Base-by-base conservation (phyloP, 2,888 invertebrate species). In the Pandemis heparana region DNA sequence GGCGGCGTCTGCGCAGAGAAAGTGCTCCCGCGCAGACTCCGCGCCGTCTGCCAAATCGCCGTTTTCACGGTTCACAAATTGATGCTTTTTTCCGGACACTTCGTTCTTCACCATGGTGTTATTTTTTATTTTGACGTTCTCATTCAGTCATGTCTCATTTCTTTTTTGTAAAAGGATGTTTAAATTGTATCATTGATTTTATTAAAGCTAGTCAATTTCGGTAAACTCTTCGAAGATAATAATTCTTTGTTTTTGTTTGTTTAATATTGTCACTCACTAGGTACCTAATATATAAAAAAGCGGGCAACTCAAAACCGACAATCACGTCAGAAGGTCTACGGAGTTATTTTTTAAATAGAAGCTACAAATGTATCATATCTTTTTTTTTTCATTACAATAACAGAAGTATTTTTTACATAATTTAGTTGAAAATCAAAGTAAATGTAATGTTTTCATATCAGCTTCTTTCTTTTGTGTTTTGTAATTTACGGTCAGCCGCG, bases 11-110 rank as follows among this genome's bases (percentile, higher is more conserved):
- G 88, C 88, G 88, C 92, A 89, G 93, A 92, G 94, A 93, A 94
- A 94, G 94, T 92, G 87, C 83, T 89, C 88, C 86, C 82, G 90
- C 89, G 88, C 92, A 94, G 94, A 94, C 94, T 92, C 91, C 87
- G 88, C 87, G 92, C 87, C 91, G 94, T 91, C 94, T 93, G 92
- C 92, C 94, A 92, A 92, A 90, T 89, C 85, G 85, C 79, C 85
- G 88, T 91, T 92, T 93, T 92, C 91, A 91, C 89, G 92, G 87
- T 87, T 87, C 88, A 86, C 81, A 89, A 91, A 92, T 89, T 86
- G 83, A 90, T 87, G 84, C 81, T 85, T 88, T 92, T 91, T 93
- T 91, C 90, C 91, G 88, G 85, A 89, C 87, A 83, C 86, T 79
- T 86, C 84, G 85, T 79, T 87, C 81, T 79, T 77, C 76, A 87